Conservation (phyloP, 2,888 invertebrate species). For the Pollenia griseotomentosa region DNA sequence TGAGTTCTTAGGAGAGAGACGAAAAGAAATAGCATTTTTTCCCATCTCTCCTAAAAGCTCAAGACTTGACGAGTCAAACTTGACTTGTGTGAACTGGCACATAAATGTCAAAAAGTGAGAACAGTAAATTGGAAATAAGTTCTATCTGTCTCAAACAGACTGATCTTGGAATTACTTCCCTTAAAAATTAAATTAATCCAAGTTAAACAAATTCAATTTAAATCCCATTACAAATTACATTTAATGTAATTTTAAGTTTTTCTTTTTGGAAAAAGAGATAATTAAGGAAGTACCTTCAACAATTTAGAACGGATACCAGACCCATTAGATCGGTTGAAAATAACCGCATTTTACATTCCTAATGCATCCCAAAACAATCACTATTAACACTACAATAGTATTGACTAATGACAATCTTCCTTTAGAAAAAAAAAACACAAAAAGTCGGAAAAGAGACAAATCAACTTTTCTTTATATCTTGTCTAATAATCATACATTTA, state of each 20-base stretch:
- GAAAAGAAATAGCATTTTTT: too few species aligned
- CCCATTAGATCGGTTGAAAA: slow-evolving; percentile 3
- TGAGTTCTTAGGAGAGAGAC: too few species aligned
- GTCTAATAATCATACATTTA: slow-evolving; percentile 22
- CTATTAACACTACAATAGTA: slow-evolving; percentile 53
- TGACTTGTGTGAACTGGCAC: too few species aligned
- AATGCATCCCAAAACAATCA: slow-evolving; percentile 25
- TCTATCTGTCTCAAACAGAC: too few species aligned
- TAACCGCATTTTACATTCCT: neutral
- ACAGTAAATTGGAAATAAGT: too few species aligned
- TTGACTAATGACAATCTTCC: slow-evolving; percentile 52
- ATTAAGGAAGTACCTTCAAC: slow-evolving; percentile 54
- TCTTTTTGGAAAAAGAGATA: slow-evolving; percentile 1
- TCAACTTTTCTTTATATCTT: slow-evolving; percentile 9
- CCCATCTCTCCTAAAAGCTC: too few species aligned
- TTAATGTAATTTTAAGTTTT: neutral
- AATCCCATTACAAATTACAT: slow-evolving; percentile 40
- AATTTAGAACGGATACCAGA: slow-evolving; percentile 37
- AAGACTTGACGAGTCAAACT: too few species aligned
- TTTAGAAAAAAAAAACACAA: slow-evolving; percentile 5
- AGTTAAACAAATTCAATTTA: slow-evolving; percentile 4
- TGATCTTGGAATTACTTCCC: slow-evolving; percentile 24
- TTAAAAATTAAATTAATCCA: neutral
- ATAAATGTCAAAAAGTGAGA: too few species aligned
- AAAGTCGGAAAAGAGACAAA: slow-evolving; percentile 11